Base-by-base conservation (phyloP, 2,888 invertebrate species). In the Yponomeuta sedellus region DNA sequence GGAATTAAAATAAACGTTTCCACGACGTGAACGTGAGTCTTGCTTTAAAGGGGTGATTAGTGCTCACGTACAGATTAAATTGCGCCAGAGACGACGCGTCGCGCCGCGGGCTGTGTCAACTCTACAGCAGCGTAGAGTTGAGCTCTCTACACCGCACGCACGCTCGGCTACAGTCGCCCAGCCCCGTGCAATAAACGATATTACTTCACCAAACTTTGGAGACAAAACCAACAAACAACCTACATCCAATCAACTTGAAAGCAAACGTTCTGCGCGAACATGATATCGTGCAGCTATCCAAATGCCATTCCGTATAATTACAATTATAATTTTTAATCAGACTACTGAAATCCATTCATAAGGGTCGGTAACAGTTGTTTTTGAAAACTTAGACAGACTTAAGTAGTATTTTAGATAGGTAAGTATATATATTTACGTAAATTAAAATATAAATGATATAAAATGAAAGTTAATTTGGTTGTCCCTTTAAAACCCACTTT, bases 1-100 rank as follows among this genome's bases (percentile, higher is more conserved):
- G 73, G 80, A 82, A 86, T 87, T 85, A 86, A 84, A 87, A 86
- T 81, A 83, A 85, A 86, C 82, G 81, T 79, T 84, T 79, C 75
- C 79, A 77, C 77, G 72, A 74, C 69, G 73, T 74, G 71, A 73
- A 84, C 86, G 88, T 86, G 87, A 81, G 83, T 75, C 28, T 64
- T 28, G 28, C 20, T 79, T 80, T 83, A 85, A 83, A 85, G 82
- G 80, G 82, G 83, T 83, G 83, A 87, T 87, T 85, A 87, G 79
- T 75, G 75, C 79, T 75, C 85, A 84, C 83, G 82, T 84, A 79
- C 80, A 74, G 71, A 70, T 68, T 73, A 74, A 81, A 83, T 82
- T 80, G 79, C 77, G 75, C 71, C 74, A 79, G 77, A 80, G 80
- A 79, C 76, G 75, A 70, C 78, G 79, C 79, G 81, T 81, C 80